Evolutionary conservation across 2,113 vertebrate genomes (phyloP), one percentile per base, ranked within the genome.

Genomic region (Corythoichthys intestinalis): DNA sequence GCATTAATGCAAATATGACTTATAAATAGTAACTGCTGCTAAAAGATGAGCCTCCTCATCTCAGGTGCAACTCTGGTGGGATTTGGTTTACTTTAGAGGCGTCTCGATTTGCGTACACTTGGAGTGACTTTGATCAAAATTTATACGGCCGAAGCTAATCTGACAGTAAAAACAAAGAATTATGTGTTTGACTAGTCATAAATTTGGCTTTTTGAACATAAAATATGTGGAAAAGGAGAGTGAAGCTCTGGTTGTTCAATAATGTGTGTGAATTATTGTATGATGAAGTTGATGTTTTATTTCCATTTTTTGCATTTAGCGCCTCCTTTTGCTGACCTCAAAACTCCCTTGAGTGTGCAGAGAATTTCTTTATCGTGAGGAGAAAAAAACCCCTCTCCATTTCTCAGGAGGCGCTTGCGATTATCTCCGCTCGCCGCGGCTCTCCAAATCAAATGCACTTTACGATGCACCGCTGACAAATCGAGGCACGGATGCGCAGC

Each of bases 221-320:
- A 75, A 74, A 71, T 72, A 65, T 69, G 66, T 74, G 77, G 54
- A 71, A 78, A 75, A 76, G 28, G 49, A 66, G 14, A 54, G 50
- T 13, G 12, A 48, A 4, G 34, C 2, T 15, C 13, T 71, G 70
- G 60, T 73, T 81, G 67, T 79, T 81, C 77, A 84, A 81, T 83
- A 83, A 86, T 80, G 74, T 65, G 76, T 78, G 77, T 74, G 77
- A 82, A 81, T 84, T 79, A 86, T 82, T 80, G 72, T 73, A 66
- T 17, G 38, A 69, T 67, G 64, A 67, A 78, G 77, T 74, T 83
- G 75, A 83, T 84, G 56, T 76, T 80, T 81, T 74, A 83, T 83
- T 79, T 71, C 77, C 72, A 1, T 73, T 53, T 35, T 62, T 66
- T 74, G 62, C 64, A 81, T 67, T 68, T 69, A 69, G 34, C 61